These are phyloP conservation scores for Diuraphis noxia DNA, from an alignment of 1,140 invertebrate species.

Conservation along the genomic window DNA sequence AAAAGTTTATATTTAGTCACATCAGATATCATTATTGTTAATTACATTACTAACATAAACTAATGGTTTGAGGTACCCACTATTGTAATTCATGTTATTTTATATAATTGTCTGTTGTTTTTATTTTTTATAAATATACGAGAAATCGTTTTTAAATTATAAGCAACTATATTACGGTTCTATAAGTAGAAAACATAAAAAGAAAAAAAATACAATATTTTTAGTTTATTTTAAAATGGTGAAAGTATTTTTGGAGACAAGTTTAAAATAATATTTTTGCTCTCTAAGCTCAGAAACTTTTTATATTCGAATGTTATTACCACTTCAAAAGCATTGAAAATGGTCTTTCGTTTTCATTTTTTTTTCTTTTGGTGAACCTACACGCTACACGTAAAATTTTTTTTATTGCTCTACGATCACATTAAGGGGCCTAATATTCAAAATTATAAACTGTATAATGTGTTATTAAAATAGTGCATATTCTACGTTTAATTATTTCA, in stretches of 20 bases:
- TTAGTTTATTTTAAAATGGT: neutral
- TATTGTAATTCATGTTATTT: neutral
- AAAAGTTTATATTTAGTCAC: neutral
- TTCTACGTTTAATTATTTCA: neutral
- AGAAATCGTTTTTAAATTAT: neutral
- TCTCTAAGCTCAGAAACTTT: neutral
- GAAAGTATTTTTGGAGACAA: neutral
- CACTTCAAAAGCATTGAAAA: slow-evolving; percentile 4
- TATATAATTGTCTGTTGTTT: neutral
- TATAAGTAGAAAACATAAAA: neutral
- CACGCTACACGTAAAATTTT: neutral
- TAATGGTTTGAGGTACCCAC: neutral
- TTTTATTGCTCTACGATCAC: neutral
- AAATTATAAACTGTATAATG: neutral
- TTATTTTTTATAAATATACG: neutral
- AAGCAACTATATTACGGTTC: neutral
- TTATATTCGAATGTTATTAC: neutral
- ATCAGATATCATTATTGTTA: neutral
- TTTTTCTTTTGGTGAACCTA: neutral
- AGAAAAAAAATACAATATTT: neutral
- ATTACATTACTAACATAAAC: neutral
- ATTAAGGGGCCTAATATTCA: neutral
- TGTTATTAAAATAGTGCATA: neutral
- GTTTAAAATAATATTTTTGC: neutral
- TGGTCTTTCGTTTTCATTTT: neutral